Percentiles rank a stretch among this genome's conserved stretches.
These are phyloP conservation scores for Jaculus jaculus DNA, from an alignment of 2,113 vertebrate genomes.

Conservation along the genomic window DNA sequence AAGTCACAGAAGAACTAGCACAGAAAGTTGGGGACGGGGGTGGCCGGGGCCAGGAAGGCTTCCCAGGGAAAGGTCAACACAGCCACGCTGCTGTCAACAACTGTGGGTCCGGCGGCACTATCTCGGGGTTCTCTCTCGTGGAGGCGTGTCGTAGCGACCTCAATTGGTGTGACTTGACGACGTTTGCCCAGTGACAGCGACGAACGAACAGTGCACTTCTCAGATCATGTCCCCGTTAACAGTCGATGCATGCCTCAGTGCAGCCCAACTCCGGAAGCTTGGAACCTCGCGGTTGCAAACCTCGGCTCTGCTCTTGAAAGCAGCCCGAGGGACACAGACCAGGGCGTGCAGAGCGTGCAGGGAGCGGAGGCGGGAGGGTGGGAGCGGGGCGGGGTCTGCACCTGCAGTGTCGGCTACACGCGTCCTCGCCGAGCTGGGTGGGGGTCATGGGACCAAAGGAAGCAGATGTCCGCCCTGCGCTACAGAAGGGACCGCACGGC, in stretches of 20 bases:
- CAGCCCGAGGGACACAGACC: neutral
- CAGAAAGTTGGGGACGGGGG: neutral
- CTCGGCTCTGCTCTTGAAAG: neutral
- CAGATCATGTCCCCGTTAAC: neutral
- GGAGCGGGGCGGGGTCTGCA: rapidly evolving
- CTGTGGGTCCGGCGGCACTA: no score
- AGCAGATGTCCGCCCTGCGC: neutral
- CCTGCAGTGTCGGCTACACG: neutral
- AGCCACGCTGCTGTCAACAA: rapidly evolving
- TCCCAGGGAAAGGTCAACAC: neutral
- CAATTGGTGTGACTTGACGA: neutral
- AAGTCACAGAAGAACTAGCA: rapidly evolving
- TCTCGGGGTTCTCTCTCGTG: neutral
- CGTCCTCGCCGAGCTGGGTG: neutral
- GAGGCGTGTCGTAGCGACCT: rapidly evolving
- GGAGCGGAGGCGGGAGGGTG: rapidly evolving
- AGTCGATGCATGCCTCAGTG: neutral
- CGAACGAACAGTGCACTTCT: no score
- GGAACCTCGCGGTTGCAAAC: neutral
- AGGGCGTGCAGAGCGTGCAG: neutral
- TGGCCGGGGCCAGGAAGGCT: neutral
- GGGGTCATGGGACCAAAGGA: neutral
- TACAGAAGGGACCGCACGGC: neutral
- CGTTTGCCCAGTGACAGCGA: neutral
- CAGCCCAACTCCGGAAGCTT: rapidly evolving